phyloP scores from a whole-genome alignment of 2,888 invertebrate species.

The Ferdinandea cuprea region DNA sequence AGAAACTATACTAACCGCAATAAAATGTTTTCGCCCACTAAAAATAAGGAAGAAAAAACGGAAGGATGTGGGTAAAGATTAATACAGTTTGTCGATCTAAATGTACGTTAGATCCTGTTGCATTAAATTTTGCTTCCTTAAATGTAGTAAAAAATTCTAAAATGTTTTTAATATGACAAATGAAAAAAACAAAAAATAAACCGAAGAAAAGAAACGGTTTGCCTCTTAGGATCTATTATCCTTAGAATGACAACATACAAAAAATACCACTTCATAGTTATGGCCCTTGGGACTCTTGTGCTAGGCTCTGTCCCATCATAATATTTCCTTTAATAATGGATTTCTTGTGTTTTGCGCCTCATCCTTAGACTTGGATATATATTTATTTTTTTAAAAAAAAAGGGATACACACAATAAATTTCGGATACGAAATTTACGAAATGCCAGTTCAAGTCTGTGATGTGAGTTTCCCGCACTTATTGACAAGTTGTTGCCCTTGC shows the following conservation, averaged over 20 bases:
- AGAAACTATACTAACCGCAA: background rate
- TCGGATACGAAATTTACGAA: conserved; percentile 1
- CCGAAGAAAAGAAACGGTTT: conserved; percentile 1
- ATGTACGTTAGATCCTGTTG: conserved; percentile 33
- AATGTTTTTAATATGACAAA: background rate
- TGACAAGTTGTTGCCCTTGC: conserved; percentile 17
- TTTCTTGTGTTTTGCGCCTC: conserved; percentile 24
- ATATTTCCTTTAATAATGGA: conserved; percentile 38
- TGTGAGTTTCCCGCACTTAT: conserved; percentile 16
- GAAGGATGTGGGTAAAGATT: conserved; percentile 19
- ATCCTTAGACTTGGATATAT: background rate
- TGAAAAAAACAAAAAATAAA: background rate
- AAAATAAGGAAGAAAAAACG: background rate
- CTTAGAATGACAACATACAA: conserved; percentile 11
- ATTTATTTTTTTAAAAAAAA: background rate
- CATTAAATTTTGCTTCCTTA: conserved; percentile 7
- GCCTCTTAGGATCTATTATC: conserved; percentile 48
- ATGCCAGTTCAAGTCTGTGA: background rate
- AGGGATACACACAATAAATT: conserved; percentile 13
- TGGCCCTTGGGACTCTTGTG: conserved; percentile 4
- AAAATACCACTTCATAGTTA: conserved; percentile 17
- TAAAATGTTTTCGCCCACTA: conserved; percentile 2
- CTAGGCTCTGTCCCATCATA: conserved; percentile 1
- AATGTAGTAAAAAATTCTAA: background rate
- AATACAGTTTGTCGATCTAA: conserved; percentile 36